Percentiles rank a stretch among this genome's conserved stretches.
phyloP scores from a whole-genome alignment of 2,888 invertebrate genomes.

The Yponomeuta sedellus region DNA sequence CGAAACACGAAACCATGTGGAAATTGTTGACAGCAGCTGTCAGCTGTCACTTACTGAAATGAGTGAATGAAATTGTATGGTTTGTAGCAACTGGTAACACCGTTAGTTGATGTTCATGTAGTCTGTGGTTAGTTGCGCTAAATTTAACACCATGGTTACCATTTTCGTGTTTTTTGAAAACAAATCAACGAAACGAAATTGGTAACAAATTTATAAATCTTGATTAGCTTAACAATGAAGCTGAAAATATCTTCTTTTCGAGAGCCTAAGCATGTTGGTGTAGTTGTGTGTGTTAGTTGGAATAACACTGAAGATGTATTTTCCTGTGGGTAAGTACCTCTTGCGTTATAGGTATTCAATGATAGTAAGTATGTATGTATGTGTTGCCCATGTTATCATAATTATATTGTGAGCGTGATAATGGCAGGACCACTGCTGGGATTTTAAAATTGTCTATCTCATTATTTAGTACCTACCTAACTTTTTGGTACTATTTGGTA shows the following conservation, averaged over 20 bases:
- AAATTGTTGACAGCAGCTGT: constrained; percentile 2
- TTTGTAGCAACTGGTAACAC: neutral
- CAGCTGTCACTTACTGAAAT: neutral
- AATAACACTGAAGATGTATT: constrained; percentile 94
- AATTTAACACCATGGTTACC: constrained; percentile 7
- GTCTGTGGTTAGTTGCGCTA: too few relatives aligned
- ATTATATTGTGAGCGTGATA: too few relatives aligned
- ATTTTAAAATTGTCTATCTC: too few relatives aligned
- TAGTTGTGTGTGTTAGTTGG: constrained; percentile 96
- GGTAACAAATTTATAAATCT: constrained; percentile 3
- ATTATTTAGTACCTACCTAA: too few relatives aligned
- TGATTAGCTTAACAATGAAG: constrained; percentile 75
- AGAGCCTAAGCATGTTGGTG: constrained; percentile 84
- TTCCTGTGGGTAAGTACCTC: constrained; percentile 86
- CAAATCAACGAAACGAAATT: neutral
- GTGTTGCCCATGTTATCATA: neutral
- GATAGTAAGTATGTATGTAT: too few relatives aligned
- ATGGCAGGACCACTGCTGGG: too few relatives aligned
- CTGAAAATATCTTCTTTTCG: constrained; percentile 87
- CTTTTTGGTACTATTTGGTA: too few relatives aligned
- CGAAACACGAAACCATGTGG: constrained; percentile 34
- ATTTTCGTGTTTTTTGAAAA: neutral
- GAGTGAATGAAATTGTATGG: neutral
- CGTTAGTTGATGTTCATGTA: too few relatives aligned
- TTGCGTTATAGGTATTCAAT: too few relatives aligned